Percentiles rank a stretch among this genome's conserved stretches.
phyloP scores from a whole-genome alignment of 2,888 invertebrate genomes.

The Miltochrista miniata region DNA sequence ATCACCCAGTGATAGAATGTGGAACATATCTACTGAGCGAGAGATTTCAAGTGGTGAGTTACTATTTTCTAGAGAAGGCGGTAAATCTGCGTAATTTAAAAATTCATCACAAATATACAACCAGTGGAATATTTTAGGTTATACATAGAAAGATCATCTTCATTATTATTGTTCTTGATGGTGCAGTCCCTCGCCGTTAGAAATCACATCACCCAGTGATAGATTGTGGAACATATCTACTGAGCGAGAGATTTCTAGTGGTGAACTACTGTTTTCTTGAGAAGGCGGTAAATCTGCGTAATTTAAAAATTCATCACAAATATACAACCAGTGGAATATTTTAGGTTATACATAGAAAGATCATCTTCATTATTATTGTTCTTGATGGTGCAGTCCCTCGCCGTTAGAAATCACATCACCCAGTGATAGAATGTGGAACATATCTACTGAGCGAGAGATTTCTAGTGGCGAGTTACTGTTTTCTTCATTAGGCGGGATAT shows the following conservation, averaged over 20 bases:
- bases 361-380: no score
- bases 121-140: no score
- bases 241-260: conserved; percentile 18
- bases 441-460: no score
- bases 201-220: conserved; percentile 18
- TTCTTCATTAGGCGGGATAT: no score
- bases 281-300: neutral
- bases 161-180: neutral
- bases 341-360: no score
- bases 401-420: no score
- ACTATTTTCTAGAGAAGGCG: neutral
- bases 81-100: neutral
- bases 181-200: neutral
- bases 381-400: no score
- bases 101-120: neutral
- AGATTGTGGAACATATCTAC: conserved; percentile 15
- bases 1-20: conserved; percentile 34
- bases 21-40: conserved; percentile 28
- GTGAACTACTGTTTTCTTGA: no score
- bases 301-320: neutral
- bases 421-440: no score
- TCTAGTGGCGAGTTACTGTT: no score
- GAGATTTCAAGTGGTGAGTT: conserved; percentile 16
- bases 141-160: neutral
- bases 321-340: no score